phyloP scores from a whole-genome alignment of 1,140 invertebrate genomes.

The Drosophila paulistorum region DNA sequence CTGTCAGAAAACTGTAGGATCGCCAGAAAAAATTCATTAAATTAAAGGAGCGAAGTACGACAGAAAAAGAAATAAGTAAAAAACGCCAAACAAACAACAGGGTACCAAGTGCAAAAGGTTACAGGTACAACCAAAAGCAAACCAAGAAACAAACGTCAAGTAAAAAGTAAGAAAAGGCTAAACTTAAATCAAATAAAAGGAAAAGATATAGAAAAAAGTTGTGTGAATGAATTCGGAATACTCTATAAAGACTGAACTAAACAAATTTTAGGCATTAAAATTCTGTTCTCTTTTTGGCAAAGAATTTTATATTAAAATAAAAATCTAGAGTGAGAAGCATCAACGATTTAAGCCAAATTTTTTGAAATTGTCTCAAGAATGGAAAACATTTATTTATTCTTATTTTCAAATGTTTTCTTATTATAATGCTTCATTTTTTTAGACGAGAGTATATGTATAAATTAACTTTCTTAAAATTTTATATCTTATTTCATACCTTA shows the following conservation, averaged over 20 bases:
- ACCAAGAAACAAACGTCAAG: slow-evolving; percentile 29
- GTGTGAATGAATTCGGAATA: neutral
- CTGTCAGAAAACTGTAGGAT: slow-evolving; percentile 63
- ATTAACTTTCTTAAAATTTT: too few species aligned
- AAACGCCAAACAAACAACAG: slow-evolving; percentile 44
- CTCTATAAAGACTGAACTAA: neutral
- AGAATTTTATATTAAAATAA: too few species aligned
- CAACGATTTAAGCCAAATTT: too few species aligned
- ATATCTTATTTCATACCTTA: too few species aligned
- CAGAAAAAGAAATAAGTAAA: slow-evolving; percentile 43
- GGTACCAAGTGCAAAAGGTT: slow-evolving; percentile 83
- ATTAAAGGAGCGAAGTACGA: slow-evolving; percentile 49
- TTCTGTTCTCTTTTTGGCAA: too few species aligned
- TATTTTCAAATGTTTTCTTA: too few species aligned
- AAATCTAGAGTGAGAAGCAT: too few species aligned
- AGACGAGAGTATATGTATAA: too few species aligned
- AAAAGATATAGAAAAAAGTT: neutral
- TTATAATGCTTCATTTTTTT: too few species aligned
- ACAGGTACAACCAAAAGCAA: slow-evolving; percentile 68
- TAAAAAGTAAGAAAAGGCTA: slow-evolving; percentile 31
- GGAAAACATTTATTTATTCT: too few species aligned
- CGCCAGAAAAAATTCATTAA: slow-evolving; percentile 70
- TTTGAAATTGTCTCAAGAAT: too few species aligned
- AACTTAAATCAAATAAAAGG: slow-evolving; percentile 57
- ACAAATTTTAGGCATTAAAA: too few species aligned